Base-by-base conservation (phyloP, 2,888 invertebrate genomes). In the Azorinus chamasolen region DNA sequence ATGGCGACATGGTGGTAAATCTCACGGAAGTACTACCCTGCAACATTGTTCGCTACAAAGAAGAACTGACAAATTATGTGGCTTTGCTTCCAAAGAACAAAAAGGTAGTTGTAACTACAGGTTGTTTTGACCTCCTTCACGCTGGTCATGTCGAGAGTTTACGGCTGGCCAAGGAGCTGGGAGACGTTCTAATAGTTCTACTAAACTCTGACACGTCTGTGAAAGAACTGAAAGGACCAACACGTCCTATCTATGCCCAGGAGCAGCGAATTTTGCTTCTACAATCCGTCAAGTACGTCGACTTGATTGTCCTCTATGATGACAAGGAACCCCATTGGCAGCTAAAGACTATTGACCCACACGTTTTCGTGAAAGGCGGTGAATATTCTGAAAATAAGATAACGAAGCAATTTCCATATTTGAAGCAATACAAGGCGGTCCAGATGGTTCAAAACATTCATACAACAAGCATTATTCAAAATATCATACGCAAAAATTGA, bases 291-390 rank as follows among this genome's bases (percentile, higher is more conserved):
- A 37, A 65, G 37, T 59, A 45, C 32, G 64, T 72, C 3, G 72
- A 72, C 48, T 72, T 72, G 27, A 41, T 72, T 14, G 65, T 72
- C 1, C 25, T 46, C 5, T 72, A 65, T 48, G 53, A 64, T 12
- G 65, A 72, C 20, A 16, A 16, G 4, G 14, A 16, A 14, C 72
- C 72, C 2, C n/a, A 14, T 2, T 65, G 59, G 72, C 24, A 64
- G 14, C 46, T 72, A 20, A 64, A 72, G 24, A 65, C 25, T 1
- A 25, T 72, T 12, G 45, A 54, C 0, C 72, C 72, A 2, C 64
- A 72, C 51, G 61, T 72, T 39, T 54, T 72, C 48, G 54, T 48
- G 0, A 64, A 72, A 54, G 72, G 72, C n/a, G 32, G 10, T 32
- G 32, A 32, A 32, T 32, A 32, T 10, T 6, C 32, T 10, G 32